These are phyloP conservation scores for Malurus cyaneus DNA, from an alignment of 2,113 vertebrate genomes.

Conservation along the genomic window DNA sequence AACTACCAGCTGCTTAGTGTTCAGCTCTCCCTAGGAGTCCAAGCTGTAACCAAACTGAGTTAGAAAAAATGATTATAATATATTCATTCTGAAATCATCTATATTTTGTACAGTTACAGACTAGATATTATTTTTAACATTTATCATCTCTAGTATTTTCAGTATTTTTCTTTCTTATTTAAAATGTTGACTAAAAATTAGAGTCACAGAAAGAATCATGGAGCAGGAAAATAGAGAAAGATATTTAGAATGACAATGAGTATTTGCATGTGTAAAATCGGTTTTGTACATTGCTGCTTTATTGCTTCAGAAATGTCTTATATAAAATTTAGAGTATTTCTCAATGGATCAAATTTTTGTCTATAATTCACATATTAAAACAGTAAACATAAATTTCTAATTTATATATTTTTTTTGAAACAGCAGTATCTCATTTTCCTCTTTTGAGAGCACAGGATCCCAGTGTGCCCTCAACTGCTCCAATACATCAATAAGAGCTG, in stretches of 20 bases:
- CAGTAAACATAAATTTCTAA: background rate
- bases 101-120: background rate
- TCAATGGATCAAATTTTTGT: background rate
- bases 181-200: conserved; percentile 1
- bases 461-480: background rate
- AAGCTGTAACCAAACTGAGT: background rate
- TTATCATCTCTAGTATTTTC: background rate
- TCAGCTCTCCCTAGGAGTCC: background rate
- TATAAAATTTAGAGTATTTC: background rate
- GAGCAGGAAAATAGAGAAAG: background rate
- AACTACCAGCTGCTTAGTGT: background rate
- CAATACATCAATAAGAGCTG: background rate
- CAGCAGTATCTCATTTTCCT: background rate
- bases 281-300: background rate
- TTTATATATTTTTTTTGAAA: background rate
- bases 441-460: background rate
- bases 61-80: background rate
- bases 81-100: background rate
- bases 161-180: background rate
- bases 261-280: background rate
- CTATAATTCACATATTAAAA: background rate
- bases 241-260: background rate
- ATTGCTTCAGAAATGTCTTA: background rate
- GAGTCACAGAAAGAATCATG: background rate
- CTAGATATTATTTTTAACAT: background rate